A percentile compares a stretch with the other conserved stretches of the same genome.
Conservation (phyloP, 2,113 vertebrate species). For the Caretta caretta region DNA sequence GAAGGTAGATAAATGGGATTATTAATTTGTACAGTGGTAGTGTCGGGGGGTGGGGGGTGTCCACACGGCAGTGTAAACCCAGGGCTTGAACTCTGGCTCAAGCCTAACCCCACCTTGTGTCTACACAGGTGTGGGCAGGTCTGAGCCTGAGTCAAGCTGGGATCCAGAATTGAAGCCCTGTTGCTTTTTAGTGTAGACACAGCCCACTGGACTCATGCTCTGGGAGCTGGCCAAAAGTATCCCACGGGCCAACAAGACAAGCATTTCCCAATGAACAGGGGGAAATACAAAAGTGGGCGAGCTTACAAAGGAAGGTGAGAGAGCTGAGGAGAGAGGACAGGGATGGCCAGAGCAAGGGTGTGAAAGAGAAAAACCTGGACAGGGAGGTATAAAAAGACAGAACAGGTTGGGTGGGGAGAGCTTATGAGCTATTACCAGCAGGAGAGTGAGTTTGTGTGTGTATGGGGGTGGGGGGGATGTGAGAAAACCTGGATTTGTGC, state of each 20-base stretch:
- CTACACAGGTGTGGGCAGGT: too few species aligned
- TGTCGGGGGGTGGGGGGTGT: background rate
- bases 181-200: background rate
- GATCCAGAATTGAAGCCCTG: background rate
- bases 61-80: background rate
- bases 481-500: too few species aligned
- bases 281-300: background rate
- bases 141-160: background rate
- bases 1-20: background rate
- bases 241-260: too few species aligned
- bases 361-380: background rate
- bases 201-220: background rate
- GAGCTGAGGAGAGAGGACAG: background rate
- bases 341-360: background rate
- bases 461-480: too few species aligned
- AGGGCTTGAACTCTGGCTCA: background rate
- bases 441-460: too few species aligned
- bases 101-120: background rate
- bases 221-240: background rate
- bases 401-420: rapidly evolving
- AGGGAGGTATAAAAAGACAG: too few species aligned
- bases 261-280: background rate
- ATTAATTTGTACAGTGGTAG: background rate
- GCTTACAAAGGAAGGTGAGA: background rate
- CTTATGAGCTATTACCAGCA: too few species aligned